These are phyloP conservation scores for Rhodophaea formosa DNA, from an alignment of 2,888 invertebrate species.

Conservation along the genomic window DNA sequence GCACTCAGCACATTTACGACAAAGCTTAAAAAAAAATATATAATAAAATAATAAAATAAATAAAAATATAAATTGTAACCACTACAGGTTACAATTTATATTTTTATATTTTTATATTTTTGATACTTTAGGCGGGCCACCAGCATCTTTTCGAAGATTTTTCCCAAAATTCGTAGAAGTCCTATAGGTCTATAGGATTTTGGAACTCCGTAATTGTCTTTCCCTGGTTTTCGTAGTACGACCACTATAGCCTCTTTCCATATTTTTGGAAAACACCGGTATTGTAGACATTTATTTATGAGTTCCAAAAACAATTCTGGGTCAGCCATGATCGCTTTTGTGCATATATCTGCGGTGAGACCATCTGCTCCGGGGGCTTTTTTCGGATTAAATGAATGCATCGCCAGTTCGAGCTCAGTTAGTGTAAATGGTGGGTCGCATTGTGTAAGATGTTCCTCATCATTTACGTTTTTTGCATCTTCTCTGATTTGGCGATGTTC, in stretches of 20 bases:
- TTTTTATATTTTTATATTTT: too few relatives aligned
- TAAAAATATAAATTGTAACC: too few relatives aligned
- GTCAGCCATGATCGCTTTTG: neutral
- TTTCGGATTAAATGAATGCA: neutral
- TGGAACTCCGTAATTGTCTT: too few relatives aligned
- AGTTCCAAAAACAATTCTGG: too few relatives aligned
- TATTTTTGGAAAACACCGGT: neutral
- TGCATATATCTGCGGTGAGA: neutral
- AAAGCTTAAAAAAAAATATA: too few relatives aligned
- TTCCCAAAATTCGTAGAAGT: neutral
- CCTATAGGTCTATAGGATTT: too few relatives aligned
- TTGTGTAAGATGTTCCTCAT: too few relatives aligned
- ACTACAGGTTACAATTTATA: too few relatives aligned
- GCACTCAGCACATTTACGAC: too few relatives aligned
- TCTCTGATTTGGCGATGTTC: neutral
- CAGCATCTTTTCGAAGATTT: neutral
- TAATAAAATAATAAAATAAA: too few relatives aligned
- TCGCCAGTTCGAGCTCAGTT: neutral
- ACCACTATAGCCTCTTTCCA: neutral
- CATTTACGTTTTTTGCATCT: neutral
- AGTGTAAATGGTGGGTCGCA: neutral
- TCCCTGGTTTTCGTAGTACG: too few relatives aligned
- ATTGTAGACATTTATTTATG: neutral
- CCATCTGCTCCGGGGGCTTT: slow-evolving; percentile 7
- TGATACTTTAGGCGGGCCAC: neutral